Percentiles rank a stretch among this genome's conserved stretches.
Conservation (phyloP, 2,888 invertebrate species). For the Hymenopus coronatus region DNA sequence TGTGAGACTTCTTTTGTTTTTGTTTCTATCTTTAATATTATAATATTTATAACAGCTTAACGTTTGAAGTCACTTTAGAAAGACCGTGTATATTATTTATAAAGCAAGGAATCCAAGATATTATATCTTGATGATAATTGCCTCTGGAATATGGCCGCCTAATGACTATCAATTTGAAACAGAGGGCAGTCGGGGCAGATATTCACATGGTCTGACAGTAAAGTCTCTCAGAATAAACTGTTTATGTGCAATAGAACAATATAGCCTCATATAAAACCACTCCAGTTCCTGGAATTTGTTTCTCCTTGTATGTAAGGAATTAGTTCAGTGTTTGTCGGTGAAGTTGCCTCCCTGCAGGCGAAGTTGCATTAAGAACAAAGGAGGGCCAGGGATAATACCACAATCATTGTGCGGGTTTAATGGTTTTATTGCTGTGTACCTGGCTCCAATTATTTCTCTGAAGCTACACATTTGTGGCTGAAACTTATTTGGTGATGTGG, state of each 20-base stretch:
- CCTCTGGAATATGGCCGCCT: background rate
- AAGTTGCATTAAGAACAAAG: background rate
- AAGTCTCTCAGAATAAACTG: background rate
- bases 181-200: background rate
- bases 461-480: background rate
- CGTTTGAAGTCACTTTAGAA: too few relatives aligned
- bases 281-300: background rate
- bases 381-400: background rate
- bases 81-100: too few relatives aligned
- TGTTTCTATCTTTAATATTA: too few relatives aligned
- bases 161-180: background rate
- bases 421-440: background rate
- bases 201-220: background rate
- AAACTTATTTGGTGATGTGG: too few relatives aligned
- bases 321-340: background rate
- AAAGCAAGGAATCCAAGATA: background rate
- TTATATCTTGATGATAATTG: background rate
- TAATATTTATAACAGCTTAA: too few relatives aligned
- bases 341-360: background rate
- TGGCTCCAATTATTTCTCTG: background rate
- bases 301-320: background rate
- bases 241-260: background rate
- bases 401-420: background rate
- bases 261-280: background rate
- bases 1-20: too few relatives aligned